Evolutionary conservation across 1,140 invertebrate species (phyloP), one percentile per base, ranked within the genome.

Genomic region (Onthophagus taurus): DNA sequence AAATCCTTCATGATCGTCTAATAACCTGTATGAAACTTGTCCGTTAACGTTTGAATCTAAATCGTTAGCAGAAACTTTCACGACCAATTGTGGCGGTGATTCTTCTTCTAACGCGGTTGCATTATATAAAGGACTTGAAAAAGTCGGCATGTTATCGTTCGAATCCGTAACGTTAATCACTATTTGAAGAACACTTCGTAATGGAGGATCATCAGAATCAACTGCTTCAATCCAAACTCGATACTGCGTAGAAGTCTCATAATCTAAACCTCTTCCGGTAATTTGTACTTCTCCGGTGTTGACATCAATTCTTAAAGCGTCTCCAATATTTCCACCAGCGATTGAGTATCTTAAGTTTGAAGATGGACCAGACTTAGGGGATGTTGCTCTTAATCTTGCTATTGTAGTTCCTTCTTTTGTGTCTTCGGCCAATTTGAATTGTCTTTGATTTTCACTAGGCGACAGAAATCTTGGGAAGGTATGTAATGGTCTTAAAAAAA

Each of bases 181-280:
- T 4, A 96, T 61, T 53, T 83, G 74, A 45, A 81, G 71, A 9
- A 85, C 83, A 36, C 79, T 86, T 43, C 83, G 71, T 12, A 93
- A 62, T 1, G 83, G 76, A 4, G 88, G 88, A 33, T 74, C 76
- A 58, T 89, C 87, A 1, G 82, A 81, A 65, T 95, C 89, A 38
- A 77, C 69, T 1, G 92, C 91, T 72, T 93, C 87, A 35, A 97
- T 76, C 92, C 91, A 97, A 17, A 96, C 78, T 66, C 91, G 83
- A 63, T 93, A 94, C 12, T 80, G 65, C 12, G 81, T 76, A 45
- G 81, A 75, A 1, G 81, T 80, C 71, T 97, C 93, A 57, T 87
- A 94, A 66, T 97, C 92, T 37, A 97, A 72, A 1, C 82, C 83
- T 55, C 74, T 77, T 5, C 77, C 77, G 2, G 82, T 79, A 0